A percentile compares a stretch with the other conserved stretches of the same genome.
Conservation (phyloP, 2,797 vertebrate genomes). For the Callimico goeldii region DNA sequence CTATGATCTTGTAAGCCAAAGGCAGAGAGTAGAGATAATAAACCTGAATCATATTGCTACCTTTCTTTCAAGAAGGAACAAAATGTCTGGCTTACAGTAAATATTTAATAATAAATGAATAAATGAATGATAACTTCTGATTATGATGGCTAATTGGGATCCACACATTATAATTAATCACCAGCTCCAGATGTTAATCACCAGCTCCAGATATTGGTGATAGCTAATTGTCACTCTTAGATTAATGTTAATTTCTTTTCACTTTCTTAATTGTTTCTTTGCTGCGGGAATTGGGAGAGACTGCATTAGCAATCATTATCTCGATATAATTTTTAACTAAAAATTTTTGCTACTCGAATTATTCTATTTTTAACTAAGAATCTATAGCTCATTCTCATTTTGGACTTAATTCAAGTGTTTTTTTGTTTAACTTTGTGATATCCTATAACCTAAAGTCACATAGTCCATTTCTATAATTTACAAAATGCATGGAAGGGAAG, state of each 20-base stretch:
- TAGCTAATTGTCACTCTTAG: slow-evolving; percentile 28
- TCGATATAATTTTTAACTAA: background rate
- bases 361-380: background rate
- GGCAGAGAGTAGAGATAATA: background rate
- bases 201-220: slow-evolving; percentile 24
- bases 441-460: background rate
- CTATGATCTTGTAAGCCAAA: background rate
- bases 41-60: background rate
- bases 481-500: background rate
- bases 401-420: background rate
- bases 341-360: background rate
- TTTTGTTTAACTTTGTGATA: background rate
- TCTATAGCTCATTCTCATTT: background rate
- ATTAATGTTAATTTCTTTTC: background rate
- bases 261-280: slow-evolving; percentile 19
- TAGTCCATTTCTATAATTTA: background rate
- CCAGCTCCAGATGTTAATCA: slow-evolving; percentile 40
- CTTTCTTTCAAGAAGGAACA: slow-evolving; percentile 3
- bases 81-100: background rate
- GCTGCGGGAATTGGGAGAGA: background rate
- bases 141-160: slow-evolving; percentile 17
- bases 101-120: slow-evolving; percentile 33
- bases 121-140: slow-evolving; percentile 23
- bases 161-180: slow-evolving; percentile 41
- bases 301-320: background rate